Conservation (phyloP, 2,888 invertebrate species). For the Timema cristinae region DNA sequence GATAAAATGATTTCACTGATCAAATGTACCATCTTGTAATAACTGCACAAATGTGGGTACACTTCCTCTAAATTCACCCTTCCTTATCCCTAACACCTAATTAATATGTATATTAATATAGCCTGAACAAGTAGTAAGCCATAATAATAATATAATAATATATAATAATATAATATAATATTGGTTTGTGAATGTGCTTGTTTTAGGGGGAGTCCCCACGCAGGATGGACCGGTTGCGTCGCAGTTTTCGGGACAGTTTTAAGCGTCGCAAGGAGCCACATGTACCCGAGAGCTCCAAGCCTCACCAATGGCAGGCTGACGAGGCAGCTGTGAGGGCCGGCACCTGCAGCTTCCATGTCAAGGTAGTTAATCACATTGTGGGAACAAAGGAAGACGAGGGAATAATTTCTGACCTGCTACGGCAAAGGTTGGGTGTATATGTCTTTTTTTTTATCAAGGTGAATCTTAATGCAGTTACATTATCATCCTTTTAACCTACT, state of each 20-base stretch:
- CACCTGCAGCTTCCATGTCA: conserved; percentile 95
- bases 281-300: conserved; percentile 89
- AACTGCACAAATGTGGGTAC: too few relatives aligned
- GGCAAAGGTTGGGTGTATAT: too few relatives aligned
- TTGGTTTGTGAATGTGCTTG: too few relatives aligned
- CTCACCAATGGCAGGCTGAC: conserved; percentile 98
- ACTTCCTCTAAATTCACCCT: too few relatives aligned
- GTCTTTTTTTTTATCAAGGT: background rate
- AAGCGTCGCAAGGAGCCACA: conserved; percentile 78
- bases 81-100: too few relatives aligned
- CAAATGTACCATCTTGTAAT: too few relatives aligned
- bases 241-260: conserved; percentile 91
- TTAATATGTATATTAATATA: too few relatives aligned
- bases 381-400: conserved; percentile 6
- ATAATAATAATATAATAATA: too few relatives aligned
- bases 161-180: too few relatives aligned
- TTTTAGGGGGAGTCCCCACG: conserved; percentile 60
- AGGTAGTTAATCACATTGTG: conserved; percentile 49
- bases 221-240: conserved; percentile 83
- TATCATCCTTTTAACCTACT: background rate
- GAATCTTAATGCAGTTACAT: background rate
- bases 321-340: conserved; percentile 94
- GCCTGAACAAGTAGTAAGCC: too few relatives aligned
- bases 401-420: too few relatives aligned
- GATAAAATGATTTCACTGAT: too few relatives aligned